Base-by-base conservation (phyloP, 2,797 vertebrate genomes). In the Hypotaenidia philippensis region DNA sequence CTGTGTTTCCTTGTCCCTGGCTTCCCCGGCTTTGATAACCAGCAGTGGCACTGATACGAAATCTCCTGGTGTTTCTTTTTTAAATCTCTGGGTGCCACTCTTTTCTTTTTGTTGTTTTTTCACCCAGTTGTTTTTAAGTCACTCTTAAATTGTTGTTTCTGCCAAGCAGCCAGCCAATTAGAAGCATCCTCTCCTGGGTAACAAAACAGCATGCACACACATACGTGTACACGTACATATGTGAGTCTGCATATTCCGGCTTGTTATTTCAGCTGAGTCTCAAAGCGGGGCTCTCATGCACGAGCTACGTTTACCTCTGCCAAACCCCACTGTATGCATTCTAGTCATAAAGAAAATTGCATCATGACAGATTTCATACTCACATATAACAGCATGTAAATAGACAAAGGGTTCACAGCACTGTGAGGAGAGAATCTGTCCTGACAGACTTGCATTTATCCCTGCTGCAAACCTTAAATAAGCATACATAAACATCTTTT, bases 401-500 rank as follows among this genome's bases (percentile, higher is more conserved):
- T 66, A 76, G 74, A 82, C 17, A 18, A 89, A 94, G 75, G 36
- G 65, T 74, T 92, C 80, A 60, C 61, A 80, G 74, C 70, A 75
- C 66, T 56, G 34, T 56, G 38, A 89, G 68, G 76, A 69, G 26
- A 92, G 78, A 78, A 79, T 53, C 22, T 36, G 34, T 44, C 57
- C 61, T 85, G 53, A 74, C 57, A 91, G 82, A 53, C 72, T 83
- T 45, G 53, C 70, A 66, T 82, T 65, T 89, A 87, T 83, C 66
- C 52, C 34, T 55, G 38, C 29, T 60, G 80, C 57, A 81, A 94
- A 85, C 69, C 60, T 93, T 82, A 69, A 93, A 90, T 69, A 92
- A 92, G 80, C 49, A 69, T 31, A 92, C n/a, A 78, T 87, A 95
- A 94, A 95, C 87, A 92, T 70, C 45, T 76, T 91, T 96, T 96